These are phyloP conservation scores for Paelopatides confundens DNA, from an alignment of 53 echinoderm and acorn worm genomes.

Conservation along the genomic window DNA sequence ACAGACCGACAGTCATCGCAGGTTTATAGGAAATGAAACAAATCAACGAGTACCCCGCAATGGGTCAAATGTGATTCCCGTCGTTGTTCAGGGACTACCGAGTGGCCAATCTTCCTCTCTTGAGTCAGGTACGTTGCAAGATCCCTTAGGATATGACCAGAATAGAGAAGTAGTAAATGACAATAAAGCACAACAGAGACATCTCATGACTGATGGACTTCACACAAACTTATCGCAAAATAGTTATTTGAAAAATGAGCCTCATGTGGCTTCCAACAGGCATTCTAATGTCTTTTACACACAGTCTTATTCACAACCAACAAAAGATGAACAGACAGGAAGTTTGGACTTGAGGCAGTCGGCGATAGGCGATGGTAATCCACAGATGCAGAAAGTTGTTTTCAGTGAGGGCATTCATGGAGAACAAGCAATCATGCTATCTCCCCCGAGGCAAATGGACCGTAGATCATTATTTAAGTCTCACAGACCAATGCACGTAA, in stretches of 20 bases:
- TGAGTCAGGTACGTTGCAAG: too few species aligned
- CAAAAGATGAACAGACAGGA: background rate
- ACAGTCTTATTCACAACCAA: background rate
- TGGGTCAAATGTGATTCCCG: background rate
- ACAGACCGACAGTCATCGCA: background rate
- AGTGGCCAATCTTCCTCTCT: too few species aligned
- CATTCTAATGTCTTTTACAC: background rate
- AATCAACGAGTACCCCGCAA: background rate
- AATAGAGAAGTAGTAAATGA: background rate
- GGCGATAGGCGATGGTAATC: background rate
- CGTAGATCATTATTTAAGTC: slow-evolving; percentile 27
- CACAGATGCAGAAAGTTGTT: background rate
- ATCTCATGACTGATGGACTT: background rate
- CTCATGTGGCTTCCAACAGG: background rate
- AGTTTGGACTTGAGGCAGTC: background rate
- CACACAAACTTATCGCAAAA: background rate
- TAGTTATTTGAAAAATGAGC: background rate
- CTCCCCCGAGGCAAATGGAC: slow-evolving; percentile 62
- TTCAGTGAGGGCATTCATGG: background rate
- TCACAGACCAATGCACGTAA: background rate
- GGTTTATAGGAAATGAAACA: background rate
- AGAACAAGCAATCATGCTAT: slow-evolving; percentile 49
- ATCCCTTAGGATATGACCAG: background rate
- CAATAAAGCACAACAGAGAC: background rate
- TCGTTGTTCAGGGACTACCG: too few species aligned